Conservation (phyloP, 2,797 vertebrate genomes). For the Ambastaia sidthimunki region DNA sequence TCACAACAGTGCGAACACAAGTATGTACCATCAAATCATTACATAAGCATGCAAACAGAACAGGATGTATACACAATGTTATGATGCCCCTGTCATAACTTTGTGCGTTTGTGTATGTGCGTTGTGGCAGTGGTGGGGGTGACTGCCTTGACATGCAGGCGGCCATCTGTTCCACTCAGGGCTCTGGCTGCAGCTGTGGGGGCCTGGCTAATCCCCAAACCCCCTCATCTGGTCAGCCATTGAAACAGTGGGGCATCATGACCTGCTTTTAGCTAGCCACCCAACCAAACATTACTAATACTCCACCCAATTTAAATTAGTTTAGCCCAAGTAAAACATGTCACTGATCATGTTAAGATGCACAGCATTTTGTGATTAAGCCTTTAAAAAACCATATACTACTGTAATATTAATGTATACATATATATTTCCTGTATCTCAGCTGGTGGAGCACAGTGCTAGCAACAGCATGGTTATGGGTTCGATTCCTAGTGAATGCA, state of each 20-base stretch:
- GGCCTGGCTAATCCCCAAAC: conserved; percentile 53
- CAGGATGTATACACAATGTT: conserved; percentile 28
- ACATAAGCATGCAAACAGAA: conserved; percentile 11
- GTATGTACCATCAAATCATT: conserved; percentile 42
- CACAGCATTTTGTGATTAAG: no score
- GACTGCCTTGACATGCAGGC: conserved; percentile 47
- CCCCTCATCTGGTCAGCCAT: conserved; percentile 49
- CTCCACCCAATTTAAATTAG: background rate
- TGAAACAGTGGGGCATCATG: conserved; percentile 50
- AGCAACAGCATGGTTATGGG: no score
- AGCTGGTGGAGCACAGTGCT: no score
- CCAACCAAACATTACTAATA: conserved; percentile 24
- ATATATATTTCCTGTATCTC: no score
- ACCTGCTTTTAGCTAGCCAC: conserved; percentile 49
- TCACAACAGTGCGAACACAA: background rate
- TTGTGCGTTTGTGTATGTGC: no score
- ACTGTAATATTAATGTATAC: no score
- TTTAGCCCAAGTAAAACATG: background rate
- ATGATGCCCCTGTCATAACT: conserved; percentile 15
- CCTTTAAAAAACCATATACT: no score
- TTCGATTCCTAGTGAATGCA: no score
- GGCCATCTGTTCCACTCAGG: conserved; percentile 59
- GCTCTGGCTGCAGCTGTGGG: conserved; percentile 45
- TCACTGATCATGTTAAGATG: background rate
- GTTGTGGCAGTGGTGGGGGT: conserved; percentile 30